These are phyloP conservation scores for Pyrrhia umbra DNA, from an alignment of 2,888 invertebrate genomes.

Conservation along the genomic window DNA sequence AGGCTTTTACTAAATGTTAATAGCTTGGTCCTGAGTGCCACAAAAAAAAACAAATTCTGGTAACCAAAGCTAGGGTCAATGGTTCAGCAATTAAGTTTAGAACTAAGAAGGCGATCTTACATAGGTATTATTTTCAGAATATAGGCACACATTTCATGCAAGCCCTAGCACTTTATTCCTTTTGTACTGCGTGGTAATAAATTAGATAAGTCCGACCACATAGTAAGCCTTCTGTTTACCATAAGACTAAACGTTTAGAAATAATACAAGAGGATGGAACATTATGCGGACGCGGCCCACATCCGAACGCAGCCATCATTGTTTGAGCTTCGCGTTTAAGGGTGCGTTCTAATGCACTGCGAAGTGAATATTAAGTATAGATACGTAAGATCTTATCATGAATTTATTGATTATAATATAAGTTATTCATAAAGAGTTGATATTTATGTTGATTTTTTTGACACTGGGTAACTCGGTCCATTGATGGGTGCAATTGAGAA, in stretches of 20 bases:
- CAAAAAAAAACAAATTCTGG: no score
- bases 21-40: no score
- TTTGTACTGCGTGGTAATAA: conserved; percentile 27
- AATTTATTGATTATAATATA: no score
- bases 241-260: conserved; percentile 46
- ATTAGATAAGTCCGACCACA: conserved; percentile 27
- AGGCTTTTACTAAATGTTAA: no score
- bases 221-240: conserved; percentile 31
- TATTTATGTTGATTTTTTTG: no score
- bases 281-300: conserved; percentile 59
- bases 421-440: no score
- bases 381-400: neutral
- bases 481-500: no score
- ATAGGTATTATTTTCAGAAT: no score
- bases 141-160: neutral
- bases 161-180: neutral
- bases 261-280: conserved; percentile 49
- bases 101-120: no score
- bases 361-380: neutral
- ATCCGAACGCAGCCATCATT: conserved; percentile 67
- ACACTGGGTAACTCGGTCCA: no score
- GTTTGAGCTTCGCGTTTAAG: conserved; percentile 61
- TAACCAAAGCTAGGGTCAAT: no score
- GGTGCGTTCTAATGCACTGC: conserved; percentile 37
- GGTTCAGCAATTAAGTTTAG: no score